Base-by-base conservation (phyloP, 2,113 vertebrate genomes). In the Hemiprocne comata region DNA sequence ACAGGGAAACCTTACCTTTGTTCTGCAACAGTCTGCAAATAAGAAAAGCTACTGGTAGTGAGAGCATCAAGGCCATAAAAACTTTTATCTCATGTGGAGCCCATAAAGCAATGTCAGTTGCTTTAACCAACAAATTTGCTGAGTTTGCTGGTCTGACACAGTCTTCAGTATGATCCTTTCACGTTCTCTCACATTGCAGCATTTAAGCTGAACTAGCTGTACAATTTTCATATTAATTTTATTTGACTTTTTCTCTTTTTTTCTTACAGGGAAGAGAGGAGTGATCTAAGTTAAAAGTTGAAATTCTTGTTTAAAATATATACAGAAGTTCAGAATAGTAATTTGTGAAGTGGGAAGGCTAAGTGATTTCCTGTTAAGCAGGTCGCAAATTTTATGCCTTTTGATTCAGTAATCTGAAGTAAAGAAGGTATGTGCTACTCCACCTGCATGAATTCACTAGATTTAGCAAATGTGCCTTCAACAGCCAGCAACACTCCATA, bases 401-500 rank as follows among this genome's bases (percentile, higher is more conserved):
- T 87, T 53, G 11, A 42, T 58, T 85, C 6, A 42, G 11, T 85
- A 91, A 67, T 77, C 38, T 34, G 57, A 80, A 69, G 20, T 66
- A 90, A 85, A 81, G 21, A 36, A 61, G 8, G 20, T 33, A 36
- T 25, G 9, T 87, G 46, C 31, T 82, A 25, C 70, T 87, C n/a
- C 46, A 29, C 24, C 13, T 58, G 31, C 40, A n/a, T 44, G 17
- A 54, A 83, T 80, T 70, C 13, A 50, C 66, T 34, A 18, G 20
- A 26, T 80, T 79, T 84, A 69, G 46, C 13, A 57, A 81, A 58
- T 29, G 7, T 24, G 6, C 50, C 11, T 33, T 73, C 31, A 44
- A 2, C 31, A 74, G 23, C 48, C 0, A 0, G 18, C 57, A 0
- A 2, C 19, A 12, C 17, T 53, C 26, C 42, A 20, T 53, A 36